These are phyloP conservation scores for Lacerta viridis DNA, from an alignment of 2,797 vertebrate genomes.

Conservation along the genomic window DNA sequence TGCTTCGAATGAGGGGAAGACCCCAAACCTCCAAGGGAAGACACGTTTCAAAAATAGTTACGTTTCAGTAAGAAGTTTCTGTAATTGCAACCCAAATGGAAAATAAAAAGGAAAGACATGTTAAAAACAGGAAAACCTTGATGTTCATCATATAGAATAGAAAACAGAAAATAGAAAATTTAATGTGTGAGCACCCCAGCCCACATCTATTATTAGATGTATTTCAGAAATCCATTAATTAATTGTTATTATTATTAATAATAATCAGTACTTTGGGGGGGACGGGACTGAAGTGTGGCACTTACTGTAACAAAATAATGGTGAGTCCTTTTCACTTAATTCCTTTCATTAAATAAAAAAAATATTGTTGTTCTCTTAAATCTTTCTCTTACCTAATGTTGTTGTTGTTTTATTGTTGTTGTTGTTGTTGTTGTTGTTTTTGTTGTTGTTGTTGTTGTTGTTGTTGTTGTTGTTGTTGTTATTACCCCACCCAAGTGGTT, in stretches of 20 bases:
- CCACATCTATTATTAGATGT: neutral
- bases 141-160: neutral
- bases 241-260: neutral
- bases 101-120: neutral
- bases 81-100: neutral
- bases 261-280: too few relatives aligned
- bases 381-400: neutral
- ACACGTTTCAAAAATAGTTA: conserved; percentile 12
- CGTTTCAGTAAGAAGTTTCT: conserved; percentile 5
- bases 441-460: too few relatives aligned
- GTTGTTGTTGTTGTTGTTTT: too few relatives aligned
- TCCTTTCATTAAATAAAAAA: too few relatives aligned
- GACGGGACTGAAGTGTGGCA: too few relatives aligned
- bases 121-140: neutral
- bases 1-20: neutral
- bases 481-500: too few relatives aligned
- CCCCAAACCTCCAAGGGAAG: neutral
- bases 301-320: too few relatives aligned
- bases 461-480: too few relatives aligned
- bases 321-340: too few relatives aligned
- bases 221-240: neutral
- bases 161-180: neutral
- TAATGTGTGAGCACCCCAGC: neutral
- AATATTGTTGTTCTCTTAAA: neutral
- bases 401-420: too few relatives aligned